These are phyloP conservation scores for Prosapia bicincta DNA, from an alignment of 2,888 invertebrate genomes.

Conservation along the genomic window DNA sequence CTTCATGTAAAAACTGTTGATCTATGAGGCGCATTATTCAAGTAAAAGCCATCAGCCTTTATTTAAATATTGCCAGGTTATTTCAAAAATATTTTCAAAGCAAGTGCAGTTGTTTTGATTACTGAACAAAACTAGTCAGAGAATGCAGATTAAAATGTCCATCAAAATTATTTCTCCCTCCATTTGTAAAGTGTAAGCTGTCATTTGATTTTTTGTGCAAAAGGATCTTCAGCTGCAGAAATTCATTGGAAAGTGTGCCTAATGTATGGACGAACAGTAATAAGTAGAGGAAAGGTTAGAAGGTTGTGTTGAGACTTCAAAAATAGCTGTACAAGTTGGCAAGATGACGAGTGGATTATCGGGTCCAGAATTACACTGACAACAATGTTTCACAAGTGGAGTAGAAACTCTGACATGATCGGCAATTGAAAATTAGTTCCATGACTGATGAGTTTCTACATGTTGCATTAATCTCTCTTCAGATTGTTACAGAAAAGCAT, in stretches of 20 bases:
- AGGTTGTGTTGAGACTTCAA: background rate
- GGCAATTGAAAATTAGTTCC: conserved; percentile 6
- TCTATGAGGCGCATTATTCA: background rate
- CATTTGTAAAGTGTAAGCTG: background rate
- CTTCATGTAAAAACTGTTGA: too few relatives aligned
- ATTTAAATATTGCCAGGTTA: background rate
- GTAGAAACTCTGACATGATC: background rate
- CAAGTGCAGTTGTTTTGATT: background rate
- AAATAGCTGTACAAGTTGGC: background rate
- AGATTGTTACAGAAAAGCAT: background rate
- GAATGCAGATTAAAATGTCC: background rate
- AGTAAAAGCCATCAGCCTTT: background rate
- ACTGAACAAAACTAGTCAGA: background rate
- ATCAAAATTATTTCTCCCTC: background rate
- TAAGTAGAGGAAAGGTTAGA: conserved; percentile 7
- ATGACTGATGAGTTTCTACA: background rate
- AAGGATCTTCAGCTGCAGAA: conserved; percentile 11
- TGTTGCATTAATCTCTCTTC: background rate
- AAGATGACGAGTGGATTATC: conserved; percentile 11
- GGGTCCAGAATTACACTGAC: conserved; percentile 5
- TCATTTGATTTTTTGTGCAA: background rate
- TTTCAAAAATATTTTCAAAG: background rate
- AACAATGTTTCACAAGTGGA: conserved; percentile 3
- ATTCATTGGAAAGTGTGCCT: background rate
- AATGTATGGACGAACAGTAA: conserved; percentile 4